Base-by-base conservation (phyloP, 53 echinoderm and acorn worm species). In the Arbacia lixula region DNA sequence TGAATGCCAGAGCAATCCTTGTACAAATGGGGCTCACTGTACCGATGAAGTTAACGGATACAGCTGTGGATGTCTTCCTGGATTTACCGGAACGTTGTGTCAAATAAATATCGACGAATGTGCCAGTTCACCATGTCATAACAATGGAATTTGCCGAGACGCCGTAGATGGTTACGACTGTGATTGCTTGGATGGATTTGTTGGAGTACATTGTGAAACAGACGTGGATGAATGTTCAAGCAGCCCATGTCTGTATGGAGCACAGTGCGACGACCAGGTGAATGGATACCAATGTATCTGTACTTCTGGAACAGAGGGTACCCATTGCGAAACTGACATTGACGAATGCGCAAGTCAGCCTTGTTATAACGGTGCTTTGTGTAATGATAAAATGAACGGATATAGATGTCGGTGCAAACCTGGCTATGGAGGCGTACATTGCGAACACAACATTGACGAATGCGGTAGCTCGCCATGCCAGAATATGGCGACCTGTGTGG, bases 321-420 rank as follows among this genome's bases (percentile, higher is more conserved):
- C 19, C 24, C 58, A 86, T 57, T 90, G 90, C 32, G 83, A 90
- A 61, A 53, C 46, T 12, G 14, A 80, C 25, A 64, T 82, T 11
- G 51, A 86, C 20, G 94, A 94, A 54, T 94, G 94, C 24, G 38
- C 77, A 6, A 89, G 89, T 28, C 83, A 87, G 24, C 94, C 94
- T 0, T 94, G 94, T 74, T 37, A 53, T 37, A 86, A 94, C 50
- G 87, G 81, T 4, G 94, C 89, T 4, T 33, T 24, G 1, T 94
- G 94, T 38, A 71, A 54, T 5, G 94, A 94, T 42, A 25, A 43
- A 2, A 87, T 94, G 54, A 87, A 91, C 35, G 85, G 89, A 1
- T 94, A 89, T 52, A 61, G 34, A 0, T 94, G 94, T 53, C 24
- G 21, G 8, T 94, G 94, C 36, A 6, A 50, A 28, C 60, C 87